These are phyloP conservation scores for Neodon shergylaensis DNA, from an alignment of 2,113 vertebrate genomes.

Conservation along the genomic window DNA sequence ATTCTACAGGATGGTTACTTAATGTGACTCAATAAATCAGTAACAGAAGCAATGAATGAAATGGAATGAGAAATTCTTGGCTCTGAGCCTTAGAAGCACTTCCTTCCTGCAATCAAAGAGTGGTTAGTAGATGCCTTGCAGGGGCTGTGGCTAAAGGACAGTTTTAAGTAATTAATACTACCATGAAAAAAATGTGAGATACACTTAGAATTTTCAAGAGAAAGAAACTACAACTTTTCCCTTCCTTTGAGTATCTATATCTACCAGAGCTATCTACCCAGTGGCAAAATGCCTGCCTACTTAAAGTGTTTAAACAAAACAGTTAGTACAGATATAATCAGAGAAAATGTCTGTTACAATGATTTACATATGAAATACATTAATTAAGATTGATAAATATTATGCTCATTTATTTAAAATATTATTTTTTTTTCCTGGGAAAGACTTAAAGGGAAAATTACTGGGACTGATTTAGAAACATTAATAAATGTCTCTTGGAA, in stretches of 20 bases:
- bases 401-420: neutral
- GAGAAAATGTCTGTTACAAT: neutral
- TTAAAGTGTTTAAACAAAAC: slow-evolving; percentile 25
- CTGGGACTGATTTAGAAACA: neutral
- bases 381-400: neutral
- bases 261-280: neutral
- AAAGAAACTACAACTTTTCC: neutral
- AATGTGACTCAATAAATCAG: slow-evolving; percentile 69
- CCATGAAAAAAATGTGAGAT: slow-evolving; percentile 23
- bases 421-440: neutral
- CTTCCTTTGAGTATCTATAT: neutral
- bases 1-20: slow-evolving; percentile 18
- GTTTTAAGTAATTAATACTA: slow-evolving; percentile 14
- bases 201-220: neutral
- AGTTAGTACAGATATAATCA: slow-evolving; percentile 9
- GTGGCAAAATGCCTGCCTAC: slow-evolving; percentile 24
- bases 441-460: slow-evolving; percentile 14
- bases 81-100: slow-evolving; percentile 68
- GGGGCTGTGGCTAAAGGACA: neutral
- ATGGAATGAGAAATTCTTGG: slow-evolving; percentile 70
- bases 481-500: neutral
- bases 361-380: neutral
- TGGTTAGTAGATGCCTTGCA: neutral
- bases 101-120: slow-evolving; percentile 64
- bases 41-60: slow-evolving; percentile 67